Evolutionary conservation across 2,797 vertebrate species (phyloP).

Genomic region (Harpagifer antarcticus): DNA sequence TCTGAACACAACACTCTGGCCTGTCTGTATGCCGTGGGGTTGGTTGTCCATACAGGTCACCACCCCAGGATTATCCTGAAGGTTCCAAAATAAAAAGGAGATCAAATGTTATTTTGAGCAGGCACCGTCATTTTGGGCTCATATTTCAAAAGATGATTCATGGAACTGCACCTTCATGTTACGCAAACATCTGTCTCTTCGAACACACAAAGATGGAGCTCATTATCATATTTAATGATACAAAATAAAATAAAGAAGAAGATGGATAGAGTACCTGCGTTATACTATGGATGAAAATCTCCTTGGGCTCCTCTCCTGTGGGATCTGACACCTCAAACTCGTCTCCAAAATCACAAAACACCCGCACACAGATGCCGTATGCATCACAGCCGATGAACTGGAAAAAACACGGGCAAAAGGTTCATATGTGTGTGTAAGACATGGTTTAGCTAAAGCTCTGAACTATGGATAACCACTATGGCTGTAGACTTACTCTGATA

Average conservation of each 20-base stretch:
- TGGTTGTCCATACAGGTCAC: constrained; percentile 96
- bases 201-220: background rate
- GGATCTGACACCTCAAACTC: constrained; percentile 96
- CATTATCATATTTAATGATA: background rate
- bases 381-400: constrained; percentile 95
- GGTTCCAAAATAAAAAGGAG: background rate
- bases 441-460: background rate
- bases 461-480: background rate
- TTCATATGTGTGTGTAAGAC: constrained; percentile 2
- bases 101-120: constrained; percentile 2
- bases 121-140: background rate
- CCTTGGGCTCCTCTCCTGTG: constrained; percentile 97
- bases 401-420: background rate
- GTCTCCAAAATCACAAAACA: constrained; percentile 98
- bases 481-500: constrained; percentile 88
- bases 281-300: constrained; percentile 97
- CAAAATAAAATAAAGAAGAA: no score
- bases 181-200: background rate
- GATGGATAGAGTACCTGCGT: constrained; percentile 85
- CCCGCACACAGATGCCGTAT: constrained; percentile 92
- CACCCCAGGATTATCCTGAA: constrained; percentile 91
- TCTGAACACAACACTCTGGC: constrained; percentile 92
- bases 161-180: background rate
- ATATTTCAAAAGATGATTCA: background rate
- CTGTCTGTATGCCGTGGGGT: constrained; percentile 94